These are phyloP conservation scores for Hypotaenidia philippensis DNA, from an alignment of 2,797 vertebrate genomes.

Conservation along the genomic window DNA sequence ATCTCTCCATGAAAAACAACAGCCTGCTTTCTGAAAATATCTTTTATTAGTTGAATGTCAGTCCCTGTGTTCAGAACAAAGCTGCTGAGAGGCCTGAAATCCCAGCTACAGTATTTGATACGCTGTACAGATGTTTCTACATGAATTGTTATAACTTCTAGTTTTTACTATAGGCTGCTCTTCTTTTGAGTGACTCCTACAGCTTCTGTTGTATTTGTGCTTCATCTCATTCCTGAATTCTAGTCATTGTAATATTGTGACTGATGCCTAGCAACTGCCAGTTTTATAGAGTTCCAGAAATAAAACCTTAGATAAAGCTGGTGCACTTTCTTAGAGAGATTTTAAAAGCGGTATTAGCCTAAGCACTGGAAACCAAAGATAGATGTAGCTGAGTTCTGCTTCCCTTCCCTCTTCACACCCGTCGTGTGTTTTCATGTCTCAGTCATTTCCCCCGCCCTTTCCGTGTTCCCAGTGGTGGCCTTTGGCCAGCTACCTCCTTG, in stretches of 20 bases:
- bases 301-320: background rate
- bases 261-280: constrained; percentile 28
- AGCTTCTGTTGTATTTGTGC: background rate
- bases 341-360: background rate
- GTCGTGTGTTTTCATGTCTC: background rate
- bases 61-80: background rate
- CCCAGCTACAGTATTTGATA: background rate
- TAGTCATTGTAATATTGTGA: constrained; percentile 23
- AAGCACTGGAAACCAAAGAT: background rate
- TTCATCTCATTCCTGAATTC: background rate
- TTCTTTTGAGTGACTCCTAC: background rate
- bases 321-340: background rate
- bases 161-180: constrained; percentile 5
- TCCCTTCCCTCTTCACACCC: background rate
- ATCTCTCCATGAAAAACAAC: background rate
- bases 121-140: constrained; percentile 26
- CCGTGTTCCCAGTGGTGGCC: background rate
- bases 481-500: background rate
- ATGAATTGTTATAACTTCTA: background rate
- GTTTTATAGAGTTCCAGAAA: background rate
- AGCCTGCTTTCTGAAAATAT: background rate
- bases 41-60: background rate
- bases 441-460: background rate
- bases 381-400: background rate
- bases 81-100: background rate